Evolutionary conservation across 2,113 vertebrate genomes (phyloP), one percentile per base, ranked within the genome.

Genomic region (Miniopterus natalensis): DNA sequence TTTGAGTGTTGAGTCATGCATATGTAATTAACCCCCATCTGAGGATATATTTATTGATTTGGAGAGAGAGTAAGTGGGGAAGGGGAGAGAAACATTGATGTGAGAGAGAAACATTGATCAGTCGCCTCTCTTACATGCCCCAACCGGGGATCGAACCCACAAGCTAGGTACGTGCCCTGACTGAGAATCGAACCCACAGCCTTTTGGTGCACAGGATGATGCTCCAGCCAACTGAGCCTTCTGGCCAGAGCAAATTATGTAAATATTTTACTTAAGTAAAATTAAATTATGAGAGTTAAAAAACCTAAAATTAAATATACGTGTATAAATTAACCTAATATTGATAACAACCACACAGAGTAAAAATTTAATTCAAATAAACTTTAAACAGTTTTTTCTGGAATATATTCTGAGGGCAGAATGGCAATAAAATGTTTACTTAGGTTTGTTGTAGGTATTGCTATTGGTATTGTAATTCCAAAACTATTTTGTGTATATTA

Each of bases 221-320:
- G 36, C 36, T 36, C 36, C 36, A 36, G 36, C 36, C 36, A 36
- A 36, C 36, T 36, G 36, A 36, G 36, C 36, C 2, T 36, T 2
- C 36, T 36, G 36, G 36, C 36, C 36, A 36, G 36, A 36, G 36
- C 36, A 36, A 36, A 36, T 36, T 36, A 14, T 45, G 10, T 78
- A 51, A 40, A n/a, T 87, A 86, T 73, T 81, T 68, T 90, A 65
- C 9, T 53, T 65, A 84, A 55, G 65, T 65, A 84, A 81, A 84
- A 70, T 49, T 71, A 53, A 31, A 66, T 74, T 29, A 59, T 6
- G 45, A 65, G 17, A 71, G 47, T 68, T 14, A 70, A 49, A 77
- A 65, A 66, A 31, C 3, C 29, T 83, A 63, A 47, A n/a, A 73
- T 83, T 79, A 61, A 91, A 49, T 13, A 53, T 47, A 77, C 12